Conservation (phyloP, 2,888 invertebrate species). For the Protonemura montana region DNA sequence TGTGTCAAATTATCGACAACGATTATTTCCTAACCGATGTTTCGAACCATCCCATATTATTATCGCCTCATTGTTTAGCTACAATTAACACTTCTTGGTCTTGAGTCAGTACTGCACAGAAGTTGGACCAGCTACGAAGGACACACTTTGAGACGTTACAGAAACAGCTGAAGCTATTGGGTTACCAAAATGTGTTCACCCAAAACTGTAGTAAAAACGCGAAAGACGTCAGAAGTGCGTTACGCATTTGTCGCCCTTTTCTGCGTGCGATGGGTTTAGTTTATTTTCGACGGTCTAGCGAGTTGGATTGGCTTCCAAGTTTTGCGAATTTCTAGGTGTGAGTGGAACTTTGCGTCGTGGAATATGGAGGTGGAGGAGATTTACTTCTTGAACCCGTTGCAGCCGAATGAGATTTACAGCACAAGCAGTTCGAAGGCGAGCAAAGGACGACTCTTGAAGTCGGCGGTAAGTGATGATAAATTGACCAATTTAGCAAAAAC, state of each 20-base stretch:
- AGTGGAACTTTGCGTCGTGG: neutral
- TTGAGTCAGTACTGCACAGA: neutral
- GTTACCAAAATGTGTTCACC: neutral
- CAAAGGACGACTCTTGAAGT: neutral
- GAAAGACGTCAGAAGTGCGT: neutral
- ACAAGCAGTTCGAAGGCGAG: neutral
- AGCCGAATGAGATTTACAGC: neutral
- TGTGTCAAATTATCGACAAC: neutral
- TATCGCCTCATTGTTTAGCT: neutral
- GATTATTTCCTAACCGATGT: neutral
- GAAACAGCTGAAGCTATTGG: neutral
- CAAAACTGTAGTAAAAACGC: neutral
- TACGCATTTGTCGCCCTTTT: neutral
- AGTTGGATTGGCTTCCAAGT: neutral
- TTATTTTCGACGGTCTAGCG: neutral
- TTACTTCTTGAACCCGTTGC: neutral
- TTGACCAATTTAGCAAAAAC: no score
- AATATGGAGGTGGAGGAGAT: neutral
- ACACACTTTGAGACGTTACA: neutral
- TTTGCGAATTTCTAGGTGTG: neutral
- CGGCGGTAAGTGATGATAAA: neutral
- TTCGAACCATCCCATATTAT: neutral
- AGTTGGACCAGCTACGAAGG: neutral
- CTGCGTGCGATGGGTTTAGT: neutral
- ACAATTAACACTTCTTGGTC: neutral